Percentiles rank a stretch among this genome's conserved stretches.
Conservation (phyloP, 2,888 invertebrate species). For the Tillus elongatus region DNA sequence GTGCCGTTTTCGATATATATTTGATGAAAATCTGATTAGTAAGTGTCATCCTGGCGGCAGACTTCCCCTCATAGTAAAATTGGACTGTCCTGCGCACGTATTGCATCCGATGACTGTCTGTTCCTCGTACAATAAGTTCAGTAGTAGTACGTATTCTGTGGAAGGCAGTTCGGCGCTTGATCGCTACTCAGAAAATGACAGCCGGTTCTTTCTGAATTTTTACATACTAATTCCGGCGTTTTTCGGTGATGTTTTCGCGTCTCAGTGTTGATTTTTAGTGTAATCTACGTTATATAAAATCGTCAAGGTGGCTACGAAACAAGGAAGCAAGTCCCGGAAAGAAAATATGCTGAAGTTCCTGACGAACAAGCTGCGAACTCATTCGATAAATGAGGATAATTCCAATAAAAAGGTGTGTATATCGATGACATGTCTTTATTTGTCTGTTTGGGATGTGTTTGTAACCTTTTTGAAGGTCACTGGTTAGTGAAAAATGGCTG, state of each 20-base stretch:
- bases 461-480: constrained; percentile 45
- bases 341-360: constrained; percentile 78
- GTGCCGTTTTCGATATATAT: background rate
- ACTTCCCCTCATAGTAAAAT: constrained; percentile 37
- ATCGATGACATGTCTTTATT: constrained; percentile 18
- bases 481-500: constrained; percentile 56
- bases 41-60: constrained; percentile 9
- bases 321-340: constrained; percentile 40
- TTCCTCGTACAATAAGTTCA: constrained; percentile 36
- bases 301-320: constrained; percentile 41
- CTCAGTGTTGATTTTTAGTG: constrained; percentile 30
- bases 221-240: too few species aligned
- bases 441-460: too few species aligned
- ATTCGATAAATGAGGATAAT: constrained; percentile 76
- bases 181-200: too few species aligned
- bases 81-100: constrained; percentile 42
- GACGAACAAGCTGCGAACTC: constrained; percentile 76
- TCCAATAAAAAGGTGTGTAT: constrained; percentile 65
- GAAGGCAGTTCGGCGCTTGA: too few species aligned
- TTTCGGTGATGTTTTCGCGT: constrained; percentile 24
- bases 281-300: constrained; percentile 26
- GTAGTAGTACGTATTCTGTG: constrained; percentile 41
- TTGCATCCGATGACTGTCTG: constrained; percentile 45
- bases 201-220: too few species aligned
- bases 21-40: constrained; percentile 3